Conservation (phyloP, 2,797 vertebrate species). For the Eulemur albifrons region DNA sequence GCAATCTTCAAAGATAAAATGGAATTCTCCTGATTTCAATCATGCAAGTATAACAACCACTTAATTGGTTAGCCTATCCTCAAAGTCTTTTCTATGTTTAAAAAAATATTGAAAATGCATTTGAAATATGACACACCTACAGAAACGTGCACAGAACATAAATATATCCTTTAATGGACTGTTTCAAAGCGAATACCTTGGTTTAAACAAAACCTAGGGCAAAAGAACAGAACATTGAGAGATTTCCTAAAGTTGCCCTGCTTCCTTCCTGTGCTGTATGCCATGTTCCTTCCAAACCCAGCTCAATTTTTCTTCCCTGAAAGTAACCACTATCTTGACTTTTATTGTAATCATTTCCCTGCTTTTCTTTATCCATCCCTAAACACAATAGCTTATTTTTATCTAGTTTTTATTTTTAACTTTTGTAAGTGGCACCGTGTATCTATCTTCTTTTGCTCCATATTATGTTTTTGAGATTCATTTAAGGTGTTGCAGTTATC, state of each 20-base stretch:
- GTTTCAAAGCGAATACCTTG: neutral
- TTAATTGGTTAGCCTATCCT: neutral
- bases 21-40: neutral
- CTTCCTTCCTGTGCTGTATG: neutral
- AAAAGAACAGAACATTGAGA: neutral
- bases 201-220: neutral
- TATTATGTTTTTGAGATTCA: neutral
- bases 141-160: neutral
- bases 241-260: neutral
- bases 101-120: neutral
- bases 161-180: neutral
- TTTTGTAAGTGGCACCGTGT: neutral
- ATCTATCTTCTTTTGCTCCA: neutral
- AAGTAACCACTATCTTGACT: neutral
- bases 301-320: neutral
- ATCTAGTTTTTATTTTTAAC: neutral
- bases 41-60: neutral
- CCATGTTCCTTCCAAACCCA: neutral
- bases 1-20: neutral
- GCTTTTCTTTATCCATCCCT: neutral
- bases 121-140: neutral
- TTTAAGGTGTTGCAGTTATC: neutral
- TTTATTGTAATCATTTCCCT: neutral
- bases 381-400: neutral
- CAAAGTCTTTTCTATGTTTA: neutral